Base-by-base conservation (phyloP, 1,140 invertebrate genomes). In the Orussus abietinus region DNA sequence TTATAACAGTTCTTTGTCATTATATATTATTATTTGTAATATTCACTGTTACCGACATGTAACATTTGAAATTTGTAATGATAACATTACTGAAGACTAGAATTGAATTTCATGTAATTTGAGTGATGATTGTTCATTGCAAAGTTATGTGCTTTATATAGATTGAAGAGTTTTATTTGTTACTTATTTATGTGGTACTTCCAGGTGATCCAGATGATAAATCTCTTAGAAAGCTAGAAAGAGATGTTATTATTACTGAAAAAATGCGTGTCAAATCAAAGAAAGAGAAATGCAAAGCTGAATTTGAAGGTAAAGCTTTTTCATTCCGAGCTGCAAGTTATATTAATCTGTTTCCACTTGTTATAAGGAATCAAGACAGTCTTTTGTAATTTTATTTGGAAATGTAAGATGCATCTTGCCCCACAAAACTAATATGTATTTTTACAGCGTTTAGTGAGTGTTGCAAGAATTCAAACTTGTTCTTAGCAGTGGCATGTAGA, bases 141-240 rank as follows among this genome's bases (percentile, higher is more conserved):
- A 7, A 31, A 28, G 43, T 33, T 29, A 20, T 3, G 36, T 26
- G 15, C 38, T 36, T 38, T 12, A 32, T 43, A n/a, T 11, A 4
- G 9, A 32, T 30, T n/a, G 13, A 14, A 42, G 13, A 42, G 35
- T 1, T 3, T 21, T 3, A 31, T 34, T 11, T 40, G 28, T 31
- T 28, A 34, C 14, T 21, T 28, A 42, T 30, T 38, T 40, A n/a
- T 45, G 19, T 45, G 7, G 36, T 36, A 43, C 49, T 75, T 75
- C 10, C 49, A 90, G 92, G 92, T 42, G 89, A 96, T 77, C 92
- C 92, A 6, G 73, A 90, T 59, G 89, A 93, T 63, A 76, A 54
- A 55, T 71, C 59, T n/a, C 66, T 96, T 32, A 75, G 92, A 57
- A 90, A 83, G 77, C 85, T 93, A 2, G 92, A 96, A 72, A 70